These are phyloP conservation scores for Pogoniulus pusillus DNA, from an alignment of 2,797 vertebrate species.

Conservation along the genomic window DNA sequence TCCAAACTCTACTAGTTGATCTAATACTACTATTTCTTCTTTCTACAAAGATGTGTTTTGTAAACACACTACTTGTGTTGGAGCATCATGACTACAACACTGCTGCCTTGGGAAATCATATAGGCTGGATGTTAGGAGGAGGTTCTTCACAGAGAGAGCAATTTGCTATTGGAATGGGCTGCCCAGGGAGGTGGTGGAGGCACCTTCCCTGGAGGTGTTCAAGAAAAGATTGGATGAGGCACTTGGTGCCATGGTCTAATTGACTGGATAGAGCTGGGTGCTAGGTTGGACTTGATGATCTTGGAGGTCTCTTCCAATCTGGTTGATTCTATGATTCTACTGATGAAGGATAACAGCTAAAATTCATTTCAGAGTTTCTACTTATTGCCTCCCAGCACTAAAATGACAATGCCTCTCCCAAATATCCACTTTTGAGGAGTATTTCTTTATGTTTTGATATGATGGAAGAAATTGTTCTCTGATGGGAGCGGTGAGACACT, in stretches of 20 bases:
- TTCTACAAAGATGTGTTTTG: neutral
- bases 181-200: too few species aligned
- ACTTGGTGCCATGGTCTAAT: too few species aligned
- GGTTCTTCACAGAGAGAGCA: too few species aligned
- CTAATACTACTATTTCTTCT: neutral
- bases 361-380: neutral
- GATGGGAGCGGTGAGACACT: too few species aligned
- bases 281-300: too few species aligned
- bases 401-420: neutral
- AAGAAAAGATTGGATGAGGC: too few species aligned
- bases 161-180: too few species aligned
- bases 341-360: neutral
- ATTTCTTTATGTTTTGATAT: neutral
- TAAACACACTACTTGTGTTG: neutral
- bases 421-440: neutral
- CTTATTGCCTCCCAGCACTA: neutral
- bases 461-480: neutral
- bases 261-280: too few species aligned
- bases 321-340: too few species aligned
- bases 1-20: neutral
- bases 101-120: neutral
- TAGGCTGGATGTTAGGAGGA: too few species aligned
- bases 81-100: neutral
- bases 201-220: too few species aligned
- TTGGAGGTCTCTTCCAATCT: too few species aligned